phyloP scores from a whole-genome alignment of 2,797 vertebrate genomes.

The Dendrocincla tyrannina region DNA sequence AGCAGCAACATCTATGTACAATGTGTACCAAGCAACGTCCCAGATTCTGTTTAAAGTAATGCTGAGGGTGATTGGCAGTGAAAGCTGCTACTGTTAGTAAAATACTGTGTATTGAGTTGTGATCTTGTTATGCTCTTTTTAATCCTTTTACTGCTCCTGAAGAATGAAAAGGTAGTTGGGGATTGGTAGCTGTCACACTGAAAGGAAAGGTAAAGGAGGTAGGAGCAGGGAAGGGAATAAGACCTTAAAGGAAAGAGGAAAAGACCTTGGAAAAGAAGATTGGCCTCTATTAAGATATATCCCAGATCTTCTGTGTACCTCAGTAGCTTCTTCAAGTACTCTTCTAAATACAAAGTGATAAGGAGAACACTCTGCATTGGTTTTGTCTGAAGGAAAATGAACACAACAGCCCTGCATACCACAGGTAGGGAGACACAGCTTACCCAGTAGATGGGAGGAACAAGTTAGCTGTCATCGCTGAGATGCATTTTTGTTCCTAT shows the following conservation, averaged over 20 bases:
- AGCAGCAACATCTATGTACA: background rate
- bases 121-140: background rate
- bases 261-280: background rate
- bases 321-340: background rate
- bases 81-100: background rate
- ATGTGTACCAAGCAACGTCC: background rate
- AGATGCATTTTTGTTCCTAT: background rate
- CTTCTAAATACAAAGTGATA: background rate
- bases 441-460: background rate
- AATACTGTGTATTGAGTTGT: background rate
- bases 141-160: background rate
- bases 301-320: background rate
- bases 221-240: background rate
- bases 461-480: background rate
- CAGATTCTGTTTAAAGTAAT: background rate
- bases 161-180: background rate
- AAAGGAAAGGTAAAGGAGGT: background rate
- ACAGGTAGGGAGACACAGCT: background rate
- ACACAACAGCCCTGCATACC: background rate
- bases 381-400: background rate
- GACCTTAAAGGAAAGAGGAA: background rate
- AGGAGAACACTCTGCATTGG: background rate
- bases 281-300: background rate
- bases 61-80: background rate
- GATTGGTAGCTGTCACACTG: background rate